Base-by-base conservation (phyloP, 2,113 vertebrate species). In the human region DNA sequence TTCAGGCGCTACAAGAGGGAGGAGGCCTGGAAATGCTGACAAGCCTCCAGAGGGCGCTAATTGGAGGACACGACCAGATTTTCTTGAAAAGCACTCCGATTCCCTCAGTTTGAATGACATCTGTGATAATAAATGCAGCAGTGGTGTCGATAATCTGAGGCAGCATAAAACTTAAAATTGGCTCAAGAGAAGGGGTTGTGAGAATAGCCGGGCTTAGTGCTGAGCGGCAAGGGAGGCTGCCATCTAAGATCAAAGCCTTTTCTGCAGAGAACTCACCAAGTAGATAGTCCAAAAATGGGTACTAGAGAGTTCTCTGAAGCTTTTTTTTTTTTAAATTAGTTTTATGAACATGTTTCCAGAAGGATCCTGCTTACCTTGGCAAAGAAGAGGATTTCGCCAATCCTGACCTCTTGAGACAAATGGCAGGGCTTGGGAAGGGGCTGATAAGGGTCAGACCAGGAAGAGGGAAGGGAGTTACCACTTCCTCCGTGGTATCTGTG, bases 61-160 rank as follows among this genome's bases (percentile, higher is more conserved):
- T 2, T 55, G 55, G 43, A 89, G 82, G 48, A 43, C 35, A 55
- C 8, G 20, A 20, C 27, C 2, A 9, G 75, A 11, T 76, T 86
- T 92, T 95, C 75, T 87, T 92, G 72, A 87, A 61, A 94, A 38
- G 48, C 52, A 50, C 89, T 91, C 83, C 32, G 40, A 83, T 57
- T 78, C n/a, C 79, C 48, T 72, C 55, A 4, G 4, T n/a, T 10
- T 43, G 45, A 97, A 73, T 23, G 55, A 23, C 68, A 40, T 84
- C 59, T 57, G 52, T 27, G 79, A 48, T 66, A 55, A 35, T 76
- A 81, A 91, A 75, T 9, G 45, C 45, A 73, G 38, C 59, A 18
- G 25, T 5, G 43, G 14, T 38, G 72, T 48, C 48, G 66, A 55
- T 75, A 86, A 80, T 75, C 25, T 27, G 32, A 91, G 73, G 64